Base-by-base conservation (phyloP, 1,140 invertebrate genomes). In the Microplitis demolitor region DNA sequence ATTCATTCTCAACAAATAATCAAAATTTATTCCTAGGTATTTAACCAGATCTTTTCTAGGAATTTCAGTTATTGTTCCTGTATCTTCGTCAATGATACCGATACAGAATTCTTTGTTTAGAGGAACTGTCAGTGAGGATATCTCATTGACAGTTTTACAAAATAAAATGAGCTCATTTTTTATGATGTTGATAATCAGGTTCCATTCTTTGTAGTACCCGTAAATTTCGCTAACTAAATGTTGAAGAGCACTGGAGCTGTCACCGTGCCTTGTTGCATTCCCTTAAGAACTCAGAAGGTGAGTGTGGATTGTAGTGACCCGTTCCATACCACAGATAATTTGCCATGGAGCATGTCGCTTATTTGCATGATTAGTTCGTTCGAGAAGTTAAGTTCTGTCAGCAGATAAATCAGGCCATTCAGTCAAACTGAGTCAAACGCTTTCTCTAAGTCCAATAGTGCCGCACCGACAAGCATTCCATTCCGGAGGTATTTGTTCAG, bases 381-480 rank as follows among this genome's bases (percentile, higher is more conserved):
- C 8, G 78, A 63, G 69, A 72, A 66, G 68, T 74, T 16, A 39
- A 33, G 51, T 51, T 61, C 24, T 14, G 24, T 4, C 6, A 80
- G 11, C 60, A 77, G 77, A 45, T 60, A 66, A 0, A 78, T 56
- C 3, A 80, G 16, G 2, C 77, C 78, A 16, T 72, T 66, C n/a
- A 51, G 4, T 45, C 64, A 66, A 3, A 66, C 64, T 9, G 64
- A 66, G 24, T 66, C 64, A 53, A 66, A 66, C 0, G 64, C 64
- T 66, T 66, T 66, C 13, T 66, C 64, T 1, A 66, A 13, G 24
- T 66, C 64, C 8, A 66, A 3, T 13, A 66, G 50, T 3, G 69
- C 8, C 24, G 69, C 66, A n/a, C 39, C 50, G 3, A 66, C 13
- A 1, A 16, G 14, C 11, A 54, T n/a, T 8, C 63, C 35, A 3